Evolutionary conservation across 1,140 invertebrate genomes (phyloP), one percentile per base, ranked within the genome.

Genomic region (Nasonia giraulti): DNA sequence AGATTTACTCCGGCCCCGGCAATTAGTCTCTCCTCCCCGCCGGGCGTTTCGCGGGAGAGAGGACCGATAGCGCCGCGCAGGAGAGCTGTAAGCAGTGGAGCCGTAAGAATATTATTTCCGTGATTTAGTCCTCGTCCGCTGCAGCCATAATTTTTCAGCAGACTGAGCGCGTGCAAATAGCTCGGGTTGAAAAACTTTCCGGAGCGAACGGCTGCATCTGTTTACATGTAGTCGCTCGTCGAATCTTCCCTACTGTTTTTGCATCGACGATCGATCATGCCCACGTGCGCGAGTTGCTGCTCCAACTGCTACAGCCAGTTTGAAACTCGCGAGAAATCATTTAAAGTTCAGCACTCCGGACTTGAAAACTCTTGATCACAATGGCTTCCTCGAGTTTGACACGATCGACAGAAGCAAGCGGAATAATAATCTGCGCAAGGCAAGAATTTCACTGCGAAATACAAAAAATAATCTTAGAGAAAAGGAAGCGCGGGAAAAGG

Each of bases 1-100:
- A 88, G 89, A 90, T 90, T 90, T 90, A 90, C 88, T 88, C 88
- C 88, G 87, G 87, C 86, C 84, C 86, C 87, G 88, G 88, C 88
- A 89, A 90, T 90, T 89, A 89, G 87, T 89, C 88, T 88, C 83
- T 88, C 83, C 83, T 88, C 83, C 11, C 79, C 31, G 37, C 8
- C 75, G 73, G 55, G 33, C 77, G 37, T 80, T 80, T 62, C 55
- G 20, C 17, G 6, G 6, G 68, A 27, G 23, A 50, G 76, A 50
- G 62, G 83, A n/a, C 37, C 77, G 79, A 84, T 78, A 84, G 77
- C 77, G 76, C 77, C 20, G 17, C 27, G 27, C 27, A 27, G 27
- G 27, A 27, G 27, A n/a, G n/a, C n/a, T n/a, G n/a, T n/a, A n/a
- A 27, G 27, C 27, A 27, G 76, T 11, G 83, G 85, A 79, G 84